Base-by-base conservation (phyloP, 2,797 vertebrate species). In the Mormyrus proboscirostris region DNA sequence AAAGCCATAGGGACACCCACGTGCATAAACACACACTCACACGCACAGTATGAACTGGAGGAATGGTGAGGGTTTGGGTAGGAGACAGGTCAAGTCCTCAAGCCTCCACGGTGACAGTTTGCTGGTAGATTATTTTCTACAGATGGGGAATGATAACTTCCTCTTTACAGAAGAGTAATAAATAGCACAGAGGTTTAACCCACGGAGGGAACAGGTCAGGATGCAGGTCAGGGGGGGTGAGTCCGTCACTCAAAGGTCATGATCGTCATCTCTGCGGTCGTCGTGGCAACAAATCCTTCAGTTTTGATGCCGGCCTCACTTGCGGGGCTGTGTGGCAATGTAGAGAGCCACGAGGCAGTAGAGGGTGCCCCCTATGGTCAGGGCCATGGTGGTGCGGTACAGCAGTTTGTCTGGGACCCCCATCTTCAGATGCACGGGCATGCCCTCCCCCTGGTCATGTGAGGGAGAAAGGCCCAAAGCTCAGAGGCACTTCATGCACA, bases 351-450 rank as follows among this genome's bases (percentile, higher is more conserved):
- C 90, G 89, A 99, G 93, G 91, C 97, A 98, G 94, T 99, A 99
- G 92, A 98, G 92, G 89, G 96, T 95, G 89, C 98, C 98, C 38
- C 98, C 98, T 57, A 99, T 33, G 0, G 98, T 98, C 90, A 99
- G 96, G 47, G 97, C 98, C 98, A 99, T 98, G 47, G 98, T 99
- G 95, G 97, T 99, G 94, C 98, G 97, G 95, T 99, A 99, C 62
- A 99, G 96, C 88, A 99, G 96, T 90, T 92, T 96, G 94, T 99
- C 98, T 0, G 98, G 96, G 91, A 97, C 90, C 1, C 98, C 97
- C 2, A 97, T 94, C 92, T 99, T 99, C 94, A 99, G 92, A 92
- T 99, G 97, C 59, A 99, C 91, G 3, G 97, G 98, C 76, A 96
- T 25, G 0, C 97, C 96, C 14, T 99, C 98, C 0, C 96, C 82